Evolutionary conservation across 2,888 invertebrate genomes (phyloP), one percentile per base, ranked within the genome.

Genomic region (Cryptocephalus moraei): DNA sequence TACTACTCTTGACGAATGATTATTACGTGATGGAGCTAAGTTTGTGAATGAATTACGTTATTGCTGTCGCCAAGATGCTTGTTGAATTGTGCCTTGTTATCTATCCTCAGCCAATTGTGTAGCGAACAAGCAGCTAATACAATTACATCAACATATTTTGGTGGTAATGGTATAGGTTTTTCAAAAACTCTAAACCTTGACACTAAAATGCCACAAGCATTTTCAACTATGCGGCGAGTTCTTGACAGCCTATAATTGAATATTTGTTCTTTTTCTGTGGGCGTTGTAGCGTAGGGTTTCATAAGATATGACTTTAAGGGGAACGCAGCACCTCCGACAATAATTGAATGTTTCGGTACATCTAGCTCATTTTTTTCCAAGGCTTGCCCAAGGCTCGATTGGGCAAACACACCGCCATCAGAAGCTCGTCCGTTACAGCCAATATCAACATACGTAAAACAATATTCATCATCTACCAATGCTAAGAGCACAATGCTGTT

Each of bases 141-240:
- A n/a, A 52, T 34, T 14, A 43, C 12, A 33, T 50, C 40, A n/a
- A 47, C 43, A 14, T 41, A 36, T 11, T 45, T 42, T 14, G 45
- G 43, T 12, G 32, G 41, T 8, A 34, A 38, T 10, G 39, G 9
- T 11, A 54, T 48, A 12, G 44, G 41, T 47, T 51, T 54, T 36
- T 52, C 42, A 45, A 57, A 56, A 33, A 57, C 48, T 42, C 56
- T 46, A 50, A 58, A 59, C 45, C 49, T 51, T 4, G 49, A 42
- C n/a, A 51, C 49, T 31, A 56, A 34, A 13, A 58, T 51, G 6
- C 57, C 56, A 46, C 57, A 57, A 6, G 50, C 54, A 46, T 57
- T 60, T 50, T 60, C 56, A 9, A 51, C 49, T 41, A 57, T 46
- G 42, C 57, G 48, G 46, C 56, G 47, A 31, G 53, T 53, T 32